A percentile compares a stretch with the other conserved stretches of the same genome.
Evolutionary conservation across 2,888 invertebrate species (phyloP).

Genomic region (Drosophila subsilvestris): DNA sequence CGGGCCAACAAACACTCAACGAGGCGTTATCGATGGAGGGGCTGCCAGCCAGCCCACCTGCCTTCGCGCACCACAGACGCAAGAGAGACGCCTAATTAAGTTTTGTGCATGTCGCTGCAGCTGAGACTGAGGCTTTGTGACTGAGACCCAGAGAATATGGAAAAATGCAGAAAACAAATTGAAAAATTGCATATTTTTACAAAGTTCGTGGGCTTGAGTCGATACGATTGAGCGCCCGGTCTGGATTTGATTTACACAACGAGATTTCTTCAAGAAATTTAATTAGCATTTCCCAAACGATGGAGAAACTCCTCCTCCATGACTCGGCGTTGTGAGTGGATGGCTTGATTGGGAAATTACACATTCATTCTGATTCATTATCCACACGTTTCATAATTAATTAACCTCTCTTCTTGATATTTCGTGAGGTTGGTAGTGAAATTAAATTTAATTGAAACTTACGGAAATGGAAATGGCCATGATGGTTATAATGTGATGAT

Average conservation of each 20-base stretch:
- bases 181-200: constrained; percentile 24
- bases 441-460: constrained; percentile 39
- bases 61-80: constrained; percentile 5
- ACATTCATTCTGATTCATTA: constrained; percentile 17
- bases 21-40: constrained; percentile 38
- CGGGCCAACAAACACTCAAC: constrained; percentile 18
- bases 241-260: not conserved
- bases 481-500: not conserved
- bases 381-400: constrained; percentile 15
- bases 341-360: constrained; percentile 21
- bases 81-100: constrained; percentile 47
- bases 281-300: not conserved
- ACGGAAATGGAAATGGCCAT: constrained; percentile 17
- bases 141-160: constrained; percentile 33
- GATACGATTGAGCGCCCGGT: not conserved
- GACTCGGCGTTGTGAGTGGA: constrained; percentile 20
- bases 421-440: constrained; percentile 18
- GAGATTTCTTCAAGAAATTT: not conserved
- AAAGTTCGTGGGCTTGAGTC: constrained; percentile 8
- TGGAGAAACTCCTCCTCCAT: constrained; percentile 2
- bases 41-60: constrained; percentile 23
- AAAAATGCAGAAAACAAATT: constrained; percentile 29
- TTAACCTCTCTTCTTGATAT: constrained; percentile 17
- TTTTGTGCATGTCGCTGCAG: constrained; percentile 12
- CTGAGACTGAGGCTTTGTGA: constrained; percentile 4